Evolutionary conservation across 2,797 vertebrate genomes (phyloP).

Genomic region (Sarcoramphus papa): DNA sequence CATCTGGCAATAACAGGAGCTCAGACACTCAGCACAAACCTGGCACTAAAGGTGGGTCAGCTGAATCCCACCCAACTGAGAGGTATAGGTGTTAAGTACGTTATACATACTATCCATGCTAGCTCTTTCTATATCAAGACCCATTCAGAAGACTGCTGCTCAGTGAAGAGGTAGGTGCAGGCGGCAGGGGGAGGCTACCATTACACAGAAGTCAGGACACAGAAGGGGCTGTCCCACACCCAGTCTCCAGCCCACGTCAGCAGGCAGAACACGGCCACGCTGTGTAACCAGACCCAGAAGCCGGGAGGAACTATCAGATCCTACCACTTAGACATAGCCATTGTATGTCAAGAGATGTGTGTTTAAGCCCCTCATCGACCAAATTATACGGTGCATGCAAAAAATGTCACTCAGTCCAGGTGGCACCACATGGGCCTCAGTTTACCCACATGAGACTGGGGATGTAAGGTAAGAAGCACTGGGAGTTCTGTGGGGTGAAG

Average conservation of each 20-base stretch:
- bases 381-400: background rate
- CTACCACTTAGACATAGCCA: background rate
- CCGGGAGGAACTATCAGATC: background rate
- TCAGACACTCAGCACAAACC: background rate
- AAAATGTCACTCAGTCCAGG: background rate
- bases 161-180: background rate
- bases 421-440: background rate
- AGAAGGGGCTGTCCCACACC: background rate
- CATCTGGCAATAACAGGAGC: background rate
- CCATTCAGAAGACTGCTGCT: background rate
- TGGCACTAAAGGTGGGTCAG: background rate
- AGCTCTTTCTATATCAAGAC: background rate
- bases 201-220: background rate
- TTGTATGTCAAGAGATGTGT: background rate
- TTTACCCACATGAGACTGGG: background rate
- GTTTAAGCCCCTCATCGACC: background rate
- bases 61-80: background rate
- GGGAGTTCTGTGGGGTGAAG: background rate
- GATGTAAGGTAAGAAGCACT: background rate
- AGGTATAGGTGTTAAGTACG: background rate
- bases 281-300: background rate
- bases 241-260: background rate
- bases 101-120: no score
- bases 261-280: rapidly evolving
- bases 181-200: background rate